phyloP scores from a whole-genome alignment of 2,888 invertebrate genomes.

The Minunthozetes semirufus region DNA sequence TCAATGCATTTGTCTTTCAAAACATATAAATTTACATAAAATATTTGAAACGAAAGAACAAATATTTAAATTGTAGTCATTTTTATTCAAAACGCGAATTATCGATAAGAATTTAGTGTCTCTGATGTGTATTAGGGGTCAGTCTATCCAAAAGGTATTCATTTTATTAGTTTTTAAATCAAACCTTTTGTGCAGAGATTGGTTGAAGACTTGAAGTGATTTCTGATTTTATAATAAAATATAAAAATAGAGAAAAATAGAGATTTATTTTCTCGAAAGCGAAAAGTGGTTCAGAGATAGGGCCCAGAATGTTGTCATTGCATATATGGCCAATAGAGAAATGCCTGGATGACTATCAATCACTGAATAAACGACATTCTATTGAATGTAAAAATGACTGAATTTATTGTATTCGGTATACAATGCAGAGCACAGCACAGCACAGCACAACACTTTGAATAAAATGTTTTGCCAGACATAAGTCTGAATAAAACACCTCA shows the following conservation, averaged over 20 bases:
- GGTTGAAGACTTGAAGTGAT: constrained; percentile 18
- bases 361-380: constrained; percentile 5
- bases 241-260: neutral
- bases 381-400: constrained; percentile 5
- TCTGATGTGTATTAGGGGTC: too few relatives aligned
- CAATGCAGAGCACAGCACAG: too few relatives aligned
- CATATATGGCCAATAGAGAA: neutral
- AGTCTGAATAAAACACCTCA: neutral
- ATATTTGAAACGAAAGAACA: too few relatives aligned
- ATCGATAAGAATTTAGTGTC: too few relatives aligned
- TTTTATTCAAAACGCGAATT: too few relatives aligned
- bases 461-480: constrained; percentile 1
- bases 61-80: too few relatives aligned
- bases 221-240: constrained; percentile 17
- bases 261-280: neutral
- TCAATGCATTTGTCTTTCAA: too few relatives aligned
- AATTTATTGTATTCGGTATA: neutral
- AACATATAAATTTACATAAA: too few relatives aligned
- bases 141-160: too few relatives aligned
- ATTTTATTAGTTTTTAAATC: too few relatives aligned
- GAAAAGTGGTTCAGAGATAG: constrained; percentile 10
- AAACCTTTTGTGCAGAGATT: too few relatives aligned
- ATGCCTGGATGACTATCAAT: constrained; percentile 12
- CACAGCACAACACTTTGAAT: neutral
- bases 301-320: neutral